Conservation (phyloP, 2,113 vertebrate species). For the Thinocorus orbignyianus region DNA sequence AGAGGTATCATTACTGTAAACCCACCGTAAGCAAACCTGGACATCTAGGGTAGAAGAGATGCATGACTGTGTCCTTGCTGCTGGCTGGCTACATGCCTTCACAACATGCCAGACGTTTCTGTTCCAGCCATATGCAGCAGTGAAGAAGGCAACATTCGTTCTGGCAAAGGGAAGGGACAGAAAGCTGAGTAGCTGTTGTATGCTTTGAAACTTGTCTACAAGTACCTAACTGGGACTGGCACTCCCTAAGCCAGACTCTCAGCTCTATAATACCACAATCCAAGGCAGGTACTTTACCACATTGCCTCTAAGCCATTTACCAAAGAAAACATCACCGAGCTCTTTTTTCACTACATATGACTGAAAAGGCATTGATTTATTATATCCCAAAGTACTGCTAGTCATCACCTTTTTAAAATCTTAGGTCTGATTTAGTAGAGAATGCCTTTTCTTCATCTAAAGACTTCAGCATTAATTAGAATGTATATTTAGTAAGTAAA, state of each 20-base stretch:
- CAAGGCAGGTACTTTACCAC: not conserved
- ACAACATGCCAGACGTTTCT: fast-evolving
- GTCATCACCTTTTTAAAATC: not conserved
- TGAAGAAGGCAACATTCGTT: not conserved
- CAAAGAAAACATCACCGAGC: not conserved
- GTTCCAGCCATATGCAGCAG: not conserved
- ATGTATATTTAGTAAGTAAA: conserved; percentile 32
- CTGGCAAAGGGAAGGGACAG: not conserved
- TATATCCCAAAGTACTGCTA: not conserved
- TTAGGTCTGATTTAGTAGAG: not conserved
- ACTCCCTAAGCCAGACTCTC: not conserved
- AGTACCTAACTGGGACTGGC: not conserved
- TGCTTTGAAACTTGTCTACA: not conserved
- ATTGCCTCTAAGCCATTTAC: not conserved
- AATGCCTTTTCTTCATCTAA: not conserved
- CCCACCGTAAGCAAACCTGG: not conserved
- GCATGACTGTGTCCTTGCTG: fast-evolving
- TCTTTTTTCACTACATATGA: not conserved
- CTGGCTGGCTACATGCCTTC: not conserved
- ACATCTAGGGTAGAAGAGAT: not conserved
- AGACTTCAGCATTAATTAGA: conserved; percentile 12
- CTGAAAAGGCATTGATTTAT: not conserved
- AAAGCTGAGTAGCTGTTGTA: not conserved
- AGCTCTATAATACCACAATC: not conserved
- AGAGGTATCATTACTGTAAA: not conserved